Conservation (phyloP, 2,888 invertebrate genomes). For the Serrognathus titanus region DNA sequence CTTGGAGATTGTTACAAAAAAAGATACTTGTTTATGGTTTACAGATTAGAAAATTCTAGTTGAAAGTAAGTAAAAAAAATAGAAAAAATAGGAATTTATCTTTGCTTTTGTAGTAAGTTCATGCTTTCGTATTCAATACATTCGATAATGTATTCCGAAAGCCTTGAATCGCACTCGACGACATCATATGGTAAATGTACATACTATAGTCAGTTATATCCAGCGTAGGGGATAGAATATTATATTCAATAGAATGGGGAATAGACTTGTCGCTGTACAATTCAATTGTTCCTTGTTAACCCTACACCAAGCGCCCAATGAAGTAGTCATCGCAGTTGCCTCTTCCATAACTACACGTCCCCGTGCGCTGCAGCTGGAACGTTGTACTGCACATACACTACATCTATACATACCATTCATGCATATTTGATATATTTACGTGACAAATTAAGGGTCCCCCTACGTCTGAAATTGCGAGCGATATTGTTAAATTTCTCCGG, state of each 20-base stretch:
- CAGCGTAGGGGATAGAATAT: conserved; percentile 41
- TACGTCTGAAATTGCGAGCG: conserved; percentile 37
- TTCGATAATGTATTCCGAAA: neutral
- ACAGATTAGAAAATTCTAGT: too few relatives aligned
- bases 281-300: conserved; percentile 51
- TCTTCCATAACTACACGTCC: conserved; percentile 5
- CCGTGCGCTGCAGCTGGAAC: conserved; percentile 7
- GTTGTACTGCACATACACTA: conserved; percentile 34
- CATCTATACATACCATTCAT: conserved; percentile 46
- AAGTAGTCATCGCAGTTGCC: conserved; percentile 16
- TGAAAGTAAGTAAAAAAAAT: too few relatives aligned
- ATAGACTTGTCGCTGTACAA: conserved; percentile 38
- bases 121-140: too few relatives aligned
- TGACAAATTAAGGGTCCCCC: conserved; percentile 46
- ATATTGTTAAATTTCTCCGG: conserved; percentile 32
- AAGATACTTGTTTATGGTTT: too few relatives aligned
- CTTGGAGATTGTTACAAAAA: too few relatives aligned
- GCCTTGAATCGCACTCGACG: conserved; percentile 6
- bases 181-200: conserved; percentile 46
- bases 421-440: conserved; percentile 51
- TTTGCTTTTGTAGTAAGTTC: too few relatives aligned
- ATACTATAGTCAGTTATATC: conserved; percentile 5
- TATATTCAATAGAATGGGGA: conserved; percentile 40
- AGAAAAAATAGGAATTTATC: too few relatives aligned
- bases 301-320: conserved; percentile 42